phyloP scores from a whole-genome alignment of 2,888 invertebrate species.

The Tetragnatha montana region DNA sequence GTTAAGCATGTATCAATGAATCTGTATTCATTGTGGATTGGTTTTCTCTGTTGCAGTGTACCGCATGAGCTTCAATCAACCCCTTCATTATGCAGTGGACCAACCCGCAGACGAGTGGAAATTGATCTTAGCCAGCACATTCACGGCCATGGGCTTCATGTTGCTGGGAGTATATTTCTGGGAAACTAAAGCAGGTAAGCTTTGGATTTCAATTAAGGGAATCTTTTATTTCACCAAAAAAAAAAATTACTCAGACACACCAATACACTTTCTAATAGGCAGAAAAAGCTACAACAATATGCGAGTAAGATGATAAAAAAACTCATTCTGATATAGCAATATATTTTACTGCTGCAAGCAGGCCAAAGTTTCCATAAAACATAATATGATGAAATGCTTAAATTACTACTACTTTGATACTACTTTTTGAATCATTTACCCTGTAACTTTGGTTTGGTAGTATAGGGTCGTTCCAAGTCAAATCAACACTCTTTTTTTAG shows the following conservation, averaged over 20 bases:
- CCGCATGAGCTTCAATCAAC: conserved; percentile 93
- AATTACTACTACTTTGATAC: no score
- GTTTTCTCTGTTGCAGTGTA: conserved; percentile 80
- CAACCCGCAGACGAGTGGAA: conserved; percentile 90
- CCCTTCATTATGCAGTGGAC: conserved; percentile 91
- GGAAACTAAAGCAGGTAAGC: conserved; percentile 5
- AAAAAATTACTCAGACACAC: not conserved
- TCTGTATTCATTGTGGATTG: not conserved
- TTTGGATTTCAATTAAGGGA: not conserved
- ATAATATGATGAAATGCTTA: no score
- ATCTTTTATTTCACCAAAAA: not conserved
- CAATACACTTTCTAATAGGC: not conserved
- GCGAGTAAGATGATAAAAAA: not conserved
- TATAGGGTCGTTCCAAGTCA: no score
- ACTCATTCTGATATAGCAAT: not conserved
- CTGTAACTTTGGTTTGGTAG: no score
- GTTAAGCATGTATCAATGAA: not conserved
- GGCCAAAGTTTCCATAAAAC: not conserved
- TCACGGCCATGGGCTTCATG: conserved; percentile 77
- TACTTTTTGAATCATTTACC: no score
- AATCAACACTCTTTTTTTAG: no score
- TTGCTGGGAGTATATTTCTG: conserved; percentile 57
- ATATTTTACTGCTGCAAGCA: not conserved
- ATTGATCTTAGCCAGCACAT: conserved; percentile 80
- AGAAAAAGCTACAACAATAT: not conserved